These are phyloP conservation scores for Drosophila anomalipes DNA, from an alignment of 2,888 invertebrate genomes.

Conservation along the genomic window DNA sequence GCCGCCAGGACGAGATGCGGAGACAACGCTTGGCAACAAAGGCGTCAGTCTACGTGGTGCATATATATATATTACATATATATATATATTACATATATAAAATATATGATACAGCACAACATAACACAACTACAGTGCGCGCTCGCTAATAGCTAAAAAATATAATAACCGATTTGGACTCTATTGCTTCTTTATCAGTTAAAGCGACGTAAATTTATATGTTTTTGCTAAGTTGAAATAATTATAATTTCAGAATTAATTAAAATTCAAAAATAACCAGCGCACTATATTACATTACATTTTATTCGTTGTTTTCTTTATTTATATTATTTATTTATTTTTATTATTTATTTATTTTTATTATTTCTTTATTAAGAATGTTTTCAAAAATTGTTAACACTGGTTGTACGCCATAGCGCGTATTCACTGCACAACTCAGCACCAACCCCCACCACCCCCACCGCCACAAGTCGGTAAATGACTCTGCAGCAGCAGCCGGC, in stretches of 20 bases:
- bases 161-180: neutral
- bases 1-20: conserved; percentile 14
- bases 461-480: conserved; percentile 4
- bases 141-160: neutral
- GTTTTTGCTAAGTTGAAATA: neutral
- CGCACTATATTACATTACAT: neutral
- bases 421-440: conserved; percentile 7
- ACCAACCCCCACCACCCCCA: neutral
- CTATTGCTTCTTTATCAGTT: neutral
- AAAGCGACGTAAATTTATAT: neutral
- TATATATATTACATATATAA: neutral
- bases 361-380: neutral
- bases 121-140: conserved; percentile 9
- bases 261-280: neutral
- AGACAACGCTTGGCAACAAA: conserved; percentile 12
- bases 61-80: neutral
- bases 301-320: neutral
- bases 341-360: neutral
- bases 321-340: neutral
- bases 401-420: neutral
- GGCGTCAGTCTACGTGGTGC: conserved; percentile 1
- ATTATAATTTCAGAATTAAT: neutral
- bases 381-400: neutral
- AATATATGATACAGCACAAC: neutral
- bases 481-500: conserved; percentile 28